Conservation (phyloP, 1,140 invertebrate genomes). For the Zaprionus nigranus region DNA sequence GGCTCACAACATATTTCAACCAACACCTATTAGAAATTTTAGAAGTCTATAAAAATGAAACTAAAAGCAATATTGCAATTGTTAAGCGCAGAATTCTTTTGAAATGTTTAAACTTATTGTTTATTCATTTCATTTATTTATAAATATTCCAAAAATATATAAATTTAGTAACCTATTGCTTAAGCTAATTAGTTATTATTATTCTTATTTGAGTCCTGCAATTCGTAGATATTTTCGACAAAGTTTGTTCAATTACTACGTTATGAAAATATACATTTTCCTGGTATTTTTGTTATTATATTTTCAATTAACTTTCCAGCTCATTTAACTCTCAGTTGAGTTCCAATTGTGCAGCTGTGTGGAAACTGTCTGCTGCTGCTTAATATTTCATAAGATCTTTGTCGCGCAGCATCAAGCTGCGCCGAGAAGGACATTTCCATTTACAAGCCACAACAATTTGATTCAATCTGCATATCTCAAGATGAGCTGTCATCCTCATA, state of each 20-base stretch:
- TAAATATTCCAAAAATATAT: no score
- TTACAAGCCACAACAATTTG: constrained; percentile 4
- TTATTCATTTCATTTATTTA: no score
- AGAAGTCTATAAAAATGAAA: no score
- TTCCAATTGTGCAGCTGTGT: background rate
- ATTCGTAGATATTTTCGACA: background rate
- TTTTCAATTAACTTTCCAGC: background rate
- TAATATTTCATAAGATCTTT: background rate
- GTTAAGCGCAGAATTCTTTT: no score
- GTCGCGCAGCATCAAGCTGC: background rate
- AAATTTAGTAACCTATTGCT: no score
- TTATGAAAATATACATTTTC: no score
- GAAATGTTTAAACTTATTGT: no score
- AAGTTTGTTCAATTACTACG: no score
- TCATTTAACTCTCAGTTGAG: background rate
- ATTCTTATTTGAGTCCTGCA: background rate
- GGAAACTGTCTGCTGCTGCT: background rate
- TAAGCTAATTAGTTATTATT: no score
- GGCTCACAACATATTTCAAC: no score
- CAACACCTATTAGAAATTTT: no score
- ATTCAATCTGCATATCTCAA: constrained; percentile 4
- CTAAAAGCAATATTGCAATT: no score
- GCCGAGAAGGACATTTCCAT: background rate
- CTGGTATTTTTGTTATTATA: background rate
- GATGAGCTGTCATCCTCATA: constrained; percentile 4